These are phyloP conservation scores for Zapornia atra DNA, from an alignment of 2,113 vertebrate genomes.

Conservation along the genomic window DNA sequence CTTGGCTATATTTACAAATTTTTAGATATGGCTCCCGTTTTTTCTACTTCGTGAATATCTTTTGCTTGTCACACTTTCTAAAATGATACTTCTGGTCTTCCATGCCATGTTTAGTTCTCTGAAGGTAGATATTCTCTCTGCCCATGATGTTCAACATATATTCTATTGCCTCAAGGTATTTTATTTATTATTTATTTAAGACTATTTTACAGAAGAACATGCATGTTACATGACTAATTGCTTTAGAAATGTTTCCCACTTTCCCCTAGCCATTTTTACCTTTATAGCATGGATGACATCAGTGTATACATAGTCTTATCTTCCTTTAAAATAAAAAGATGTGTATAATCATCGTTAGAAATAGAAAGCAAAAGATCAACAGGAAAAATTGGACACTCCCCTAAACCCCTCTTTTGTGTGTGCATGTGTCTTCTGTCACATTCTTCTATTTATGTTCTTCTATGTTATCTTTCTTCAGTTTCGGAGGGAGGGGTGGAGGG, in stretches of 20 bases:
- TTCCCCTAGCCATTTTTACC: neutral
- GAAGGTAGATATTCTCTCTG: neutral
- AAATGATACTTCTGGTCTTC: neutral
- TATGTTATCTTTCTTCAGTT: neutral
- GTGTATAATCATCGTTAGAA: neutral
- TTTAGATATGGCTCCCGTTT: neutral
- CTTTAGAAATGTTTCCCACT: neutral
- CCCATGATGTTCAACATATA: neutral
- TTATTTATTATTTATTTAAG: neutral
- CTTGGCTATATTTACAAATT: neutral
- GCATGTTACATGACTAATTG: neutral
- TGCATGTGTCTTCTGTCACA: neutral
- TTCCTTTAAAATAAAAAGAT: neutral
- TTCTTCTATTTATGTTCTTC: neutral
- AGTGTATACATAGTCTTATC: neutral
- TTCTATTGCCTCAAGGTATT: neutral
- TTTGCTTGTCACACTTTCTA: neutral
- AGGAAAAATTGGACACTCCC: fast-evolving
- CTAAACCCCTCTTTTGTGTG: fast-evolving
- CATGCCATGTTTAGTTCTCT: neutral
- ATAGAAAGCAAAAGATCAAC: neutral
- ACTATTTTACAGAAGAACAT: neutral
- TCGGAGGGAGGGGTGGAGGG: no score
- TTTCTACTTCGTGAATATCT: neutral
- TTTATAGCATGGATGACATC: neutral